These are phyloP conservation scores for Tholera decimalis DNA, from an alignment of 2,888 invertebrate species.

Conservation along the genomic window DNA sequence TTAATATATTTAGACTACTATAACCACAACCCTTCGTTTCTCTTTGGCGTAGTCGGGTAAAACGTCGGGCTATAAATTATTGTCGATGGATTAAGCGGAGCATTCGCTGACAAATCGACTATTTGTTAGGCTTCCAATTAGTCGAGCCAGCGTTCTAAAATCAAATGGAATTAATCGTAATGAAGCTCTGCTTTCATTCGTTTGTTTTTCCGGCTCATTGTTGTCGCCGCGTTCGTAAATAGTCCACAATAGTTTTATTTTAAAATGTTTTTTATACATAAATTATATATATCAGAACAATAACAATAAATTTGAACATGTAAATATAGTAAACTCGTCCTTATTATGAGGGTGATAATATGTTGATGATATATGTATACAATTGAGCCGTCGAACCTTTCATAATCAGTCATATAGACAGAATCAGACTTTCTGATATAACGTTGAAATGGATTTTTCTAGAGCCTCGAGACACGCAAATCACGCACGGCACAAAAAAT, in stretches of 20 bases:
- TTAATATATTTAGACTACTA: neutral
- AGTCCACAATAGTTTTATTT: neutral
- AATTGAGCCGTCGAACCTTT: no score
- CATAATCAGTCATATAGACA: no score
- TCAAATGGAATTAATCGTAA: slow-evolving; percentile 48
- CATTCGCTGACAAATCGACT: slow-evolving; percentile 30
- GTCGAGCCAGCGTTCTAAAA: slow-evolving; percentile 45
- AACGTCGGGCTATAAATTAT: slow-evolving; percentile 15
- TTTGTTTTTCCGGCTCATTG: slow-evolving; percentile 27
- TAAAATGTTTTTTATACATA: neutral
- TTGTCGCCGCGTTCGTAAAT: slow-evolving; percentile 21
- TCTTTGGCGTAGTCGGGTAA: neutral
- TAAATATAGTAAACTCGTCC: no score
- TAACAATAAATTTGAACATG: no score
- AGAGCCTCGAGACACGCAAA: no score
- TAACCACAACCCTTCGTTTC: neutral
- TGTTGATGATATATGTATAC: no score
- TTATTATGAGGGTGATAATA: no score
- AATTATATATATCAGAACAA: no score
- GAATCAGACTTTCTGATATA: no score
- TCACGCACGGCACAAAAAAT: no score
- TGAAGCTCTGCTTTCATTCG: slow-evolving; percentile 36
- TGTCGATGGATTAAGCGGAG: slow-evolving; percentile 11
- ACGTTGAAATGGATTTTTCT: no score
- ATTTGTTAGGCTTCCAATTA: slow-evolving; percentile 43